Conservation (phyloP, 2,888 invertebrate species). For the Ormyrus nitidulus region DNA sequence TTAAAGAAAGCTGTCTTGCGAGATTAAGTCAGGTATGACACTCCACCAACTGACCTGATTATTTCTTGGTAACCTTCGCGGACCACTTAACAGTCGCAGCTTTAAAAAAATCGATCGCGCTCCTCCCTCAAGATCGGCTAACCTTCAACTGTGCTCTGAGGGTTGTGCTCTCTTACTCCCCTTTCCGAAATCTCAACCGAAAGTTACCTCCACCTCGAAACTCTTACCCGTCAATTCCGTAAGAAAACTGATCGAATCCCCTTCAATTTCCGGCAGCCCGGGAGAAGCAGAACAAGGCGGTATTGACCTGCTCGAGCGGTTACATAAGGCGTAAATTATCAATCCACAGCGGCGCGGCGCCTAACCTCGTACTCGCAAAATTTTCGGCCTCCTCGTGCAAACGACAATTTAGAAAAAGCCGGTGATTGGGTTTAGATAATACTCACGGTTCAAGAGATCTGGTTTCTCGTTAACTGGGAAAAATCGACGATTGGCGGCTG, state of each 20-base stretch:
- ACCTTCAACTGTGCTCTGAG: not conserved
- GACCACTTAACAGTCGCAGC: not conserved
- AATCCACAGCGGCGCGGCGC: slow-evolving; percentile 19
- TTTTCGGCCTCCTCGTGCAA: slow-evolving; percentile 51
- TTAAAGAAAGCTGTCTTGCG: no score
- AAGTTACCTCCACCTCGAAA: no score
- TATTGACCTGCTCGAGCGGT: slow-evolving; percentile 71
- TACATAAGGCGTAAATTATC: slow-evolving; percentile 69
- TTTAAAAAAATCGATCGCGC: slow-evolving; percentile 26
- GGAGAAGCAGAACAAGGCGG: slow-evolving; percentile 55
- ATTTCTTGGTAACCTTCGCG: slow-evolving; percentile 35
- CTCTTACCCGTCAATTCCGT: no score
- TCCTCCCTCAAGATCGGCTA: not conserved
- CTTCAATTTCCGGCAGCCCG: slow-evolving; percentile 24
- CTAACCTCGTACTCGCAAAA: slow-evolving; percentile 12
- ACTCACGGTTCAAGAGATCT: slow-evolving; percentile 8
- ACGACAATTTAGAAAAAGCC: slow-evolving; percentile 62
- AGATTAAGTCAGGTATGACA: slow-evolving; percentile 8
- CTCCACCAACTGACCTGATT: slow-evolving; percentile 36
- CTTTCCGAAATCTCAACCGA: no score
- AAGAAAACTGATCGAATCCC: not conserved
- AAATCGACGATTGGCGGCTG: not conserved
- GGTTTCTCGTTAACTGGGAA: not conserved
- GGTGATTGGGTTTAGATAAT: not conserved
- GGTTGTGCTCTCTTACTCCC: no score